Conservation (phyloP, 2,797 vertebrate species). For the Sylvilagus floridanus region DNA sequence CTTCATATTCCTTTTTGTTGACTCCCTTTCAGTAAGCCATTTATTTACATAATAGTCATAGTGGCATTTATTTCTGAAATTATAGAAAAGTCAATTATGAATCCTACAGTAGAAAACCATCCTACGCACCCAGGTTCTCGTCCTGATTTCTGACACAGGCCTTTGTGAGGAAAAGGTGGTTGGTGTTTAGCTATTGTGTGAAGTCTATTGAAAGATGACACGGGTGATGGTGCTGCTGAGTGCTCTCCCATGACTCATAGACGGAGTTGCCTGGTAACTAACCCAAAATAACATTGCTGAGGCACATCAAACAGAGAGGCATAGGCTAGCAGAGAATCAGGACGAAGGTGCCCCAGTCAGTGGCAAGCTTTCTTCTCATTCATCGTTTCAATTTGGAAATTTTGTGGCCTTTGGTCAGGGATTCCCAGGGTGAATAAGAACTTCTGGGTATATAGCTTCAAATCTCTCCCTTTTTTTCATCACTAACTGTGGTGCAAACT, state of each 20-base stretch:
- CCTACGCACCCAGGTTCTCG: neutral
- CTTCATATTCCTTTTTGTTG: neutral
- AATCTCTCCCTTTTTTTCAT: conserved; percentile 20
- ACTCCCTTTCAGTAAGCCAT: conserved; percentile 17
- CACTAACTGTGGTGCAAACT: neutral
- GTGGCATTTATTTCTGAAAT: conserved; percentile 40
- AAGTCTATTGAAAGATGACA: conserved; percentile 73
- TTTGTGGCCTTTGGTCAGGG: conserved; percentile 55
- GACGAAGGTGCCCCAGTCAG: conserved; percentile 51
- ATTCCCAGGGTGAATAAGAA: conserved; percentile 58
- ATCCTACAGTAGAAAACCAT: neutral
- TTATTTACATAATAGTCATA: conserved; percentile 53
- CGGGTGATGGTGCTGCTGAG: neutral
- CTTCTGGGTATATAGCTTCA: conserved; percentile 56
- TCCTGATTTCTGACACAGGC: conserved; percentile 53
- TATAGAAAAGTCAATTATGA: conserved; percentile 50
- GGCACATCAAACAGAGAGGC: conserved; percentile 54
- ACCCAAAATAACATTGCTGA: conserved; percentile 76
- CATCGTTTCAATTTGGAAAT: conserved; percentile 67
- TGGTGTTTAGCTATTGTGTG: conserved; percentile 67
- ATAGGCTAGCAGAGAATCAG: conserved; percentile 11
- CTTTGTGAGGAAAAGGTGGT: conserved; percentile 61
- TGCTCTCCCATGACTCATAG: conserved; percentile 67
- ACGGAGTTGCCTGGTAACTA: conserved; percentile 78
- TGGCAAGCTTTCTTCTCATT: conserved; percentile 57